These are phyloP conservation scores for Dynastes grantii DNA, from an alignment of 2,888 invertebrate species.

Conservation along the genomic window DNA sequence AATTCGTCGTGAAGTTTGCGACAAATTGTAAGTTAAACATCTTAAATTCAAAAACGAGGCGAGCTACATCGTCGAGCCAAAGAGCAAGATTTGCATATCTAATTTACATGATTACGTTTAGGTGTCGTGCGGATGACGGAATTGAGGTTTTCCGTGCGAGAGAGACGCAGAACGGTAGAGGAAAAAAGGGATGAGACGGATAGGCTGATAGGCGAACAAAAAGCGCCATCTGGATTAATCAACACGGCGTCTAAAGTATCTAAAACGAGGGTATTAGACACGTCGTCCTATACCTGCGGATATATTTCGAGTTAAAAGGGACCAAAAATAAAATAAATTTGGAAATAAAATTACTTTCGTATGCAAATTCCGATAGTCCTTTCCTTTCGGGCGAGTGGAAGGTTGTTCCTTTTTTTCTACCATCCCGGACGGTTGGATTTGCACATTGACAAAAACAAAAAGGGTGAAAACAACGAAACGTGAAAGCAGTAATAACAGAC, in stretches of 20 bases:
- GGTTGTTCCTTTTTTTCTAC: not conserved
- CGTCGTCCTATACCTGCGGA: not conserved
- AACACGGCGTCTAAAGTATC: conserved; percentile 52
- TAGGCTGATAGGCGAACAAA: not conserved
- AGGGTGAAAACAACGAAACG: not conserved
- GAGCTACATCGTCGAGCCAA: conserved; percentile 43
- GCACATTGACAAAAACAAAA: not conserved
- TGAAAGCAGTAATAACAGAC: not conserved
- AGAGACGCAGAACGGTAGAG: conserved; percentile 4
- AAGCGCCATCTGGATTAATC: conserved; percentile 60
- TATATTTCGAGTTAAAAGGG: conserved; percentile 14
- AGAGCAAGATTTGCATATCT: conserved; percentile 64
- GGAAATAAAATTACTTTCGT: conserved; percentile 32
- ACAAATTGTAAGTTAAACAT: conserved; percentile 55
- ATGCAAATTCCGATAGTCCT: conserved; percentile 4
- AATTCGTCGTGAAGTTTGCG: conserved; percentile 50
- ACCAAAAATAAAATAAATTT: conserved; percentile 32
- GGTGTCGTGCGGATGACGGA: conserved; percentile 65
- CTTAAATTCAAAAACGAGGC: conserved; percentile 54
- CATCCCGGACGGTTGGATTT: not conserved
- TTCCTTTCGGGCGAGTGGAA: not conserved
- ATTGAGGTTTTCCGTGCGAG: conserved; percentile 59
- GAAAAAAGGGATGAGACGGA: not conserved
- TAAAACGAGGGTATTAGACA: conserved; percentile 15
- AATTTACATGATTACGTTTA: conserved; percentile 67